Evolutionary conservation across 2,888 invertebrate species (phyloP), one percentile per base, ranked within the genome.

Genomic region (Platycheirus albimanus): DNA sequence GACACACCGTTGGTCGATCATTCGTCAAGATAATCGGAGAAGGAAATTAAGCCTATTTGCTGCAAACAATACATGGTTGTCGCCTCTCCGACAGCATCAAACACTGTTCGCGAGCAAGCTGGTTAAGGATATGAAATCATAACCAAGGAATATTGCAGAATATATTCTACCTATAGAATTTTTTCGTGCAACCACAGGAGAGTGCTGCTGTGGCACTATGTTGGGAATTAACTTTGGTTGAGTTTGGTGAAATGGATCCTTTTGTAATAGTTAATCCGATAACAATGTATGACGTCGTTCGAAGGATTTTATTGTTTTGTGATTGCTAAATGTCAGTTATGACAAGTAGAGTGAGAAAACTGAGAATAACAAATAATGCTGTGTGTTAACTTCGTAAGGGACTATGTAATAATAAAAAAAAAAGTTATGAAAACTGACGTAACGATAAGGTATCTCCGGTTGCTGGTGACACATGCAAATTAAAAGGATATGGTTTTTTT

Each of bases 31-130:
- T 83, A 83, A 83, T 83, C 83, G 45, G 63, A 64, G 78, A 64
- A 83, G 83, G 83, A 83, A 83, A 83, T 83, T 83, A 83, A 83
- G 83, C 83, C 83, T 83, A 78, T 83, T 83, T 83, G 72, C 78
- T 45, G 56, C 8, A 77, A 83, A 78, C 78, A 83, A 83, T 83
- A 54, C 83, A 83, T 72, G 78, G 67, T 64, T 83, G 72, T 83
- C 83, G 78, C 77, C 77, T 81, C 81, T 81, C 43, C 56, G 77
- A 77, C 61, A 81, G 81, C 66, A 61, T 54, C 61, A 30, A 33
- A 6, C 24, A 64, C 5, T 56, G 5, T 8, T 54, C 54, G 54
- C 20, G 24, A 41, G 54, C 24, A 61, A 64, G 47, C 24, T 24
- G 49, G 24, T 64, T n/a, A 3, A 10, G n/a, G 36, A 17, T 51